Conservation (phyloP, 2,113 vertebrate species). For the Lethenteron reissneri region DNA sequence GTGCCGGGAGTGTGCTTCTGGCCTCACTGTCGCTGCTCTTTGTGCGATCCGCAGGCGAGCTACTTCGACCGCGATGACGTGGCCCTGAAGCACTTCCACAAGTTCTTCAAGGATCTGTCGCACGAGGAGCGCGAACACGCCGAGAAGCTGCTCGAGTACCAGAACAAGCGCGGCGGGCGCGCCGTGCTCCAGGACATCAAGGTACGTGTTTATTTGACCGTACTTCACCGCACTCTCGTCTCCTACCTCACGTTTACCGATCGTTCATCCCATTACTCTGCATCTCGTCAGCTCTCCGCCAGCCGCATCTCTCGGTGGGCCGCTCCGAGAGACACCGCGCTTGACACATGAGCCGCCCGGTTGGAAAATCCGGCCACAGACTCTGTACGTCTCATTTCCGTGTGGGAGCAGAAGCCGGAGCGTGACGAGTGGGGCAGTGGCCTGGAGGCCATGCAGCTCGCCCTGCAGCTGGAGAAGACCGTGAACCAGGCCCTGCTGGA, state of each 20-base stretch:
- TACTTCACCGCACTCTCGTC: no score
- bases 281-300: no score
- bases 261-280: no score
- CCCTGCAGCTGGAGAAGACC: constrained; percentile 39
- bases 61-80: constrained; percentile 53
- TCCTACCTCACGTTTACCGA: no score
- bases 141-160: constrained; percentile 35
- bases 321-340: no score
- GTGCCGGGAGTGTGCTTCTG: background rate
- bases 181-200: constrained; percentile 41
- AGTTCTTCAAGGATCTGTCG: constrained; percentile 43
- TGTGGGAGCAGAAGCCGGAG: constrained; percentile 23
- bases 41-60: constrained; percentile 21
- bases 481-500: constrained; percentile 50
- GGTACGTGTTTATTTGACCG: constrained; percentile 17
- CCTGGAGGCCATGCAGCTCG: constrained; percentile 36
- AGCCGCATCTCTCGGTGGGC: no score
- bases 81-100: constrained; percentile 38
- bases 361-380: no score
- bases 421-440: constrained; percentile 39
- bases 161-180: constrained; percentile 46
- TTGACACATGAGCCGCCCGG: no score
- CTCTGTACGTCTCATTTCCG: no score
- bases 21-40: background rate
- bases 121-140: constrained; percentile 39